Base-by-base conservation (phyloP, 1,140 invertebrate species). In the Zaprionus lachaisei region DNA sequence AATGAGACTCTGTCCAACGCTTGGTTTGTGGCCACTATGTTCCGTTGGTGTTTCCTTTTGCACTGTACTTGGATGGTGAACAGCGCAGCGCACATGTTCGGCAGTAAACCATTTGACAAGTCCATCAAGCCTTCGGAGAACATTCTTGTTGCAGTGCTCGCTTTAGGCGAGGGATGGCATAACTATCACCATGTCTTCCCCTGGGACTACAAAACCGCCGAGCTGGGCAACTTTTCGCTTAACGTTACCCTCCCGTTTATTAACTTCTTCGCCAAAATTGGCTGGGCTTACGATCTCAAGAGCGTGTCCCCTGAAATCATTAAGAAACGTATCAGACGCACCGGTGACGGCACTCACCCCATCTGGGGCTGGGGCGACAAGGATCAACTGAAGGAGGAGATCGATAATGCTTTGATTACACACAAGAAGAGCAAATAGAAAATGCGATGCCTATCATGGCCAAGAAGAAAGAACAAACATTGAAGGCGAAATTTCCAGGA, bases 121-220 rank as follows among this genome's bases (percentile, higher is more conserved):
- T 94, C 91, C 79, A 97, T 97, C 74, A 96, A 96, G 90, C 96
- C 97, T 2, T 92, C 95, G 0, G 95, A 97, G 92, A 97, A 97
- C 82, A 93, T 94, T 11, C 93, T 94, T 0, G 96, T 97, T 0
- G 94, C 96, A 0, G 64, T 97, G 0, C 94, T 96, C 54, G 96
- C 96, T 2, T 93, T 97, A 6, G 97, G 97, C 0, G 97, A 98
- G 93, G 98, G 98, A 3, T 98, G 97, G 95, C 98, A 99, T 92
- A 99, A 99, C 93, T 99, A 98, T 93, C 98, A 99, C 92, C 98
- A 99, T 93, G 96, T 97, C 0, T 99, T 99, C 94, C 98, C 98
- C 0, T 93, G 97, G 95, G 98, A 99, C 91, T 98, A 98, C 94
- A 97, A 97, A 91, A 96, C 97, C 2, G 94, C 96, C 5, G 97